These are phyloP conservation scores for Trichopria drosophilae DNA, from an alignment of 2,888 invertebrate genomes.

Conservation along the genomic window DNA sequence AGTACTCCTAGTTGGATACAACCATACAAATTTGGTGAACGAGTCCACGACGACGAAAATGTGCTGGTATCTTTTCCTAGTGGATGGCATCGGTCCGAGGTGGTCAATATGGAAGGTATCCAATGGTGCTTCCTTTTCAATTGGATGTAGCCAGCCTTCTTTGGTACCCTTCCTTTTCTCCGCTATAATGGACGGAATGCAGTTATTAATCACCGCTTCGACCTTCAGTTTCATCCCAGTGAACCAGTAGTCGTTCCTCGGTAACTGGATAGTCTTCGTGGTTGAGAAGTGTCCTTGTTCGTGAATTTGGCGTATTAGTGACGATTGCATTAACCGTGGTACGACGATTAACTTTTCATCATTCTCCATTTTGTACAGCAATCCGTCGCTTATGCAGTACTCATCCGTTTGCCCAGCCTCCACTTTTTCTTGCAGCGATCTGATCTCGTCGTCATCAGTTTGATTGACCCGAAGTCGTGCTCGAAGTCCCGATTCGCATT, in stretches of 20 bases:
- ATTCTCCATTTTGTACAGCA: no score
- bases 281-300: constrained; percentile 31
- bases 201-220: constrained; percentile 19
- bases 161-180: not conserved
- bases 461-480: no score
- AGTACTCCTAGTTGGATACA: not conserved
- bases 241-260: constrained; percentile 30
- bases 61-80: not conserved
- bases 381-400: no score
- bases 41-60: not conserved
- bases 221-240: constrained; percentile 20
- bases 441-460: no score
- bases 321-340: constrained; percentile 18
- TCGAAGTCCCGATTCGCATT: no score
- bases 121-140: not conserved
- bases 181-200: no score
- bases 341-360: constrained; percentile 19
- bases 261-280: constrained; percentile 28
- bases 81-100: not conserved
- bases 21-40: not conserved
- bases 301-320: constrained; percentile 28
- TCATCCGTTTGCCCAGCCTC: no score
- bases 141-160: not conserved
- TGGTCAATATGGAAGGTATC: not conserved
- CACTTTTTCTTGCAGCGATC: no score